Evolutionary conservation across 2,113 vertebrate genomes (phyloP).

Genomic region (Carassius carassius): DNA sequence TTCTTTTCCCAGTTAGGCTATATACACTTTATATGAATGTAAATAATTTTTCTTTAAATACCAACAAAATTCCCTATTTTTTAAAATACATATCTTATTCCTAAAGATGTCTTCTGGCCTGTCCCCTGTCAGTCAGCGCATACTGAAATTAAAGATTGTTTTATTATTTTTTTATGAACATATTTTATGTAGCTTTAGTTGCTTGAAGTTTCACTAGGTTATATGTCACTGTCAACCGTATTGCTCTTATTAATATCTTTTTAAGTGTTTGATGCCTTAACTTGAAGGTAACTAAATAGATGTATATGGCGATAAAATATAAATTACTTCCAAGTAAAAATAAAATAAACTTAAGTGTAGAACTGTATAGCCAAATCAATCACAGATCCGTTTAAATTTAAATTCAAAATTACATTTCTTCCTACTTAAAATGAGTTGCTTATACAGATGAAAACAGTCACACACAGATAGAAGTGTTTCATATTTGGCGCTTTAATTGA

Average conservation of each 20-base stretch:
- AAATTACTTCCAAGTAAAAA: background rate
- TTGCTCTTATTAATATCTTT: background rate
- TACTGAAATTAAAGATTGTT: background rate
- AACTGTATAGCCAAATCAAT: background rate
- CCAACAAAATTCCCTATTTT: background rate
- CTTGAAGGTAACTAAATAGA: background rate
- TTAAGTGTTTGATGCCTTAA: background rate
- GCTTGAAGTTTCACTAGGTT: background rate
- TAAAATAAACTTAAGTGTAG: background rate
- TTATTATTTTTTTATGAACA: background rate
- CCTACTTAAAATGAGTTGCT: background rate
- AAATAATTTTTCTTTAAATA: background rate
- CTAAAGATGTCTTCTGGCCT: background rate
- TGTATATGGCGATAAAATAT: background rate
- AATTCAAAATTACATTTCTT: background rate
- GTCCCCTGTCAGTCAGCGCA: background rate
- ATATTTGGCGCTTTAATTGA: conserved; percentile 53
- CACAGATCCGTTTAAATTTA: background rate
- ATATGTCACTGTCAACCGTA: too few relatives aligned
- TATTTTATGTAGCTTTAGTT: background rate
- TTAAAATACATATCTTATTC: background rate
- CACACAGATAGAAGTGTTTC: background rate
- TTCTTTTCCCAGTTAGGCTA: background rate
- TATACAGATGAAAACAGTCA: background rate
- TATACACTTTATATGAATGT: background rate